These are phyloP conservation scores for Bursaphelenchus okinawaensis DNA, from an alignment of 2,888 invertebrate species.

Conservation along the genomic window DNA sequence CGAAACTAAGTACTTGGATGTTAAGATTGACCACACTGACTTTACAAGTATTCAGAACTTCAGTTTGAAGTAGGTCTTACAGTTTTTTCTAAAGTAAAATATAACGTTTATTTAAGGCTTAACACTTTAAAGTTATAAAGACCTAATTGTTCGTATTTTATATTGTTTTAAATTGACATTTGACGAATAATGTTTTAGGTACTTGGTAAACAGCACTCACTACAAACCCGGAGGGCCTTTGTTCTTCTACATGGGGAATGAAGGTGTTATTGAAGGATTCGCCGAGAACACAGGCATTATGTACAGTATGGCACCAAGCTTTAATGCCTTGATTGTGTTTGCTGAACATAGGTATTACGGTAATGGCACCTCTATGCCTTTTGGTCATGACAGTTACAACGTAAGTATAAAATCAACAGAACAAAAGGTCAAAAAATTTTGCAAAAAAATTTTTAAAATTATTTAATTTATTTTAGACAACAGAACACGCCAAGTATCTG, in stretches of 20 bases:
- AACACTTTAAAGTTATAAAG: too few species aligned
- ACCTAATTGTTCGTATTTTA: too few species aligned
- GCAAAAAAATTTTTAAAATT: not conserved
- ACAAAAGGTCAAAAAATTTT: not conserved
- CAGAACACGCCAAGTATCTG: conserved; percentile 65
- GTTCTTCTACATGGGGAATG: conserved; percentile 90
- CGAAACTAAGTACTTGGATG: not conserved
- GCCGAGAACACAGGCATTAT: conserved; percentile 72
- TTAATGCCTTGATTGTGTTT: conserved; percentile 76
- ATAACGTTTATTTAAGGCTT: too few species aligned
- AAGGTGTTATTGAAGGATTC: conserved; percentile 82
- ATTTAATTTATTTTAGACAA: conserved; percentile 10
- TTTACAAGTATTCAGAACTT: not conserved
- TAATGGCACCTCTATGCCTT: conserved; percentile 14
- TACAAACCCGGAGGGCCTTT: conserved; percentile 65
- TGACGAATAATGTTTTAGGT: too few species aligned
- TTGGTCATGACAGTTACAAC: conserved; percentile 7
- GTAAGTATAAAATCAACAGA: not conserved
- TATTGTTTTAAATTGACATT: too few species aligned
- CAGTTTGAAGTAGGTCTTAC: not conserved
- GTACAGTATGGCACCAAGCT: conserved; percentile 67
- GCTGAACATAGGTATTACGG: conserved; percentile 71
- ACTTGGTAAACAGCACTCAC: conserved; percentile 3
- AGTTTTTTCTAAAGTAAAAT: too few species aligned
- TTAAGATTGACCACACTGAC: not conserved